Conservation (phyloP, 2,113 vertebrate genomes). For the Sprattus sprattus region DNA sequence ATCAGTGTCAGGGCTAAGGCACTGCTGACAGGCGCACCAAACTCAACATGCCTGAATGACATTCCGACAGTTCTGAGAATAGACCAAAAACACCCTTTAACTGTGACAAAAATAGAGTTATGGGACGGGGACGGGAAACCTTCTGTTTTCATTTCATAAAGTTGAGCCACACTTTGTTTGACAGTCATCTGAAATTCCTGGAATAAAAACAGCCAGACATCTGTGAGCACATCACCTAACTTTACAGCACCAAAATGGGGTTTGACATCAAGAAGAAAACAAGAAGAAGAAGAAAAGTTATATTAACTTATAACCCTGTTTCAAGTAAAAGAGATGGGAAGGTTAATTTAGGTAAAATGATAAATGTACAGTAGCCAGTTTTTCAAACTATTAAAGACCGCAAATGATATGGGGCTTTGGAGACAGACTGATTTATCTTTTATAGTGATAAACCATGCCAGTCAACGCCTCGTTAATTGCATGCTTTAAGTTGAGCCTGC, state of each 20-base stretch:
- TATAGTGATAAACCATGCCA: background rate
- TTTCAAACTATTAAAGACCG: background rate
- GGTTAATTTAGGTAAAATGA: background rate
- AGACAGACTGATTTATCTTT: background rate
- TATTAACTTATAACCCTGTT: background rate
- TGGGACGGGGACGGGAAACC: background rate
- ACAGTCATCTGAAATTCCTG: background rate
- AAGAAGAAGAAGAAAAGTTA: background rate
- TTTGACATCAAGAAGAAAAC: no score
- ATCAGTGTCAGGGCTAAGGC: background rate
- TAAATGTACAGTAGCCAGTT: background rate
- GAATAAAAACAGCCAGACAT: background rate
- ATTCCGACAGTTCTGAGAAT: slow-evolving; percentile 6
- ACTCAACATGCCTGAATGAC: background rate
- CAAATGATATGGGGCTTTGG: background rate
- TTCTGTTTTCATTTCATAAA: background rate
- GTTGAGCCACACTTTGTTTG: background rate
- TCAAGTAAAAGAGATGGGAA: background rate
- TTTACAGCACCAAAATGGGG: background rate
- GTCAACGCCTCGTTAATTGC: background rate
- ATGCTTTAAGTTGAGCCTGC: background rate
- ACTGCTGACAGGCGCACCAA: background rate
- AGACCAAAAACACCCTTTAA: slow-evolving; percentile 18
- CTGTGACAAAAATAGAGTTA: background rate
- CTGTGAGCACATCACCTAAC: background rate